Percentiles rank a stretch among this genome's conserved stretches.
phyloP scores from a whole-genome alignment of 2,113 vertebrate species.

The Sitta europaea region DNA sequence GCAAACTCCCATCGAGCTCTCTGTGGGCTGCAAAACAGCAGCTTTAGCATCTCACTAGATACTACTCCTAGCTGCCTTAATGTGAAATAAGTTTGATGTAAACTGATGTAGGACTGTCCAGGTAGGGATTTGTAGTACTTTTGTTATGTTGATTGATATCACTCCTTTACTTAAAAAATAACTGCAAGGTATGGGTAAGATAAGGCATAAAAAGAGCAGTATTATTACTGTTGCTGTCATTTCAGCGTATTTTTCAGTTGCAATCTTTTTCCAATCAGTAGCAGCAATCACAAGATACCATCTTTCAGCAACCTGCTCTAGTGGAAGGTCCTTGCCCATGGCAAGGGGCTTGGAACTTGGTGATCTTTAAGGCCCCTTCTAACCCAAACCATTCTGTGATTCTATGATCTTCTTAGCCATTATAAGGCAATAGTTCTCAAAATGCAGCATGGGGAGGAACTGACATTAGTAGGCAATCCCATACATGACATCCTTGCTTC shows the following conservation, averaged over 20 bases:
- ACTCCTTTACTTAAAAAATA: not conserved
- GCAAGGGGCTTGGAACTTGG: not conserved
- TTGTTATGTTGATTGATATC: not conserved
- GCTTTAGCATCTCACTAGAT: not conserved
- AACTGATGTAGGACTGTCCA: not conserved
- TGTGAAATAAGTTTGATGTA: not conserved
- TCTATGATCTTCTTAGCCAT: not conserved
- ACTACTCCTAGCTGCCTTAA: not conserved
- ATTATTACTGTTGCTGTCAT: not conserved
- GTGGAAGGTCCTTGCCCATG: not conserved
- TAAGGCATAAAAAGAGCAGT: not conserved
- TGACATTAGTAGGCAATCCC: not conserved
- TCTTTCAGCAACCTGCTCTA: not conserved
- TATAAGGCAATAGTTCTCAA: not conserved
- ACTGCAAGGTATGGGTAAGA: not conserved
- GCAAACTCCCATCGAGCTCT: rapidly evolving
- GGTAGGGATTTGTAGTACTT: not conserved
- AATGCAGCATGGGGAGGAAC: not conserved
- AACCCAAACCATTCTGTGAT: not conserved
- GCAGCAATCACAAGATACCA: not conserved
- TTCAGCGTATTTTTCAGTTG: not conserved
- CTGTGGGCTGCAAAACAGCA: not conserved
- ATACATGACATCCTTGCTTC: not conserved
- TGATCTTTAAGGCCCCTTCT: not conserved
- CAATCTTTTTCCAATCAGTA: not conserved